These are phyloP conservation scores for Drosophila malerkotliana DNA, from an alignment of 1,140 invertebrate species.

Conservation along the genomic window DNA sequence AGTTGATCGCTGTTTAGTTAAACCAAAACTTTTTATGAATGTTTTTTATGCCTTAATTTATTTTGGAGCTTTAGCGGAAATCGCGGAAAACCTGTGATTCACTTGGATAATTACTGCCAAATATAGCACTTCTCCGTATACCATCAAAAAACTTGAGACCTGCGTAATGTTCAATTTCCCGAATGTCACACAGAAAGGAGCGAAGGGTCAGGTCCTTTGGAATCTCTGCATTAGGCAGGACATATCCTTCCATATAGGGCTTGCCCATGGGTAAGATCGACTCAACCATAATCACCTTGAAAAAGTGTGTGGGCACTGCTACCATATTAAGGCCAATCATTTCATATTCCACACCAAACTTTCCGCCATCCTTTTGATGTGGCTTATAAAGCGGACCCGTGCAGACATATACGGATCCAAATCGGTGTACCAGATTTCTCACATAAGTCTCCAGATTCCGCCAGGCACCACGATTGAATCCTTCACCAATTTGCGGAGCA, in stretches of 20 bases:
- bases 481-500: conserved; percentile 97
- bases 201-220: conserved; percentile 89
- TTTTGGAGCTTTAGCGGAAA: conserved; percentile 15
- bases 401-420: conserved; percentile 96
- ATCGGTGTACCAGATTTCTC: conserved; percentile 89
- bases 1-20: not conserved
- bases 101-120: conserved; percentile 68
- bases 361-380: conserved; percentile 91
- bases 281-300: conserved; percentile 95
- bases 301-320: conserved; percentile 99
- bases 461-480: conserved; percentile 97
- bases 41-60: not conserved
- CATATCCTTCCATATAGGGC: conserved; percentile 95
- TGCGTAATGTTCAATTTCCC: conserved; percentile 94
- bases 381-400: conserved; percentile 98
- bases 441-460: conserved; percentile 85
- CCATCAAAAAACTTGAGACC: conserved; percentile 96
- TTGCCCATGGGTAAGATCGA: conserved; percentile 86
- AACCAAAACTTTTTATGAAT: too few species aligned
- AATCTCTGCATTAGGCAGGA: conserved; percentile 95
- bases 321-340: conserved; percentile 97
- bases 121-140: conserved; percentile 84
- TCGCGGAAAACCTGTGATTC: conserved; percentile 64
- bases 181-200: conserved; percentile 93
- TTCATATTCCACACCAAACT: conserved; percentile 96